Base-by-base conservation (phyloP, 1,140 invertebrate genomes). In the Drosophila quadrilineata region DNA sequence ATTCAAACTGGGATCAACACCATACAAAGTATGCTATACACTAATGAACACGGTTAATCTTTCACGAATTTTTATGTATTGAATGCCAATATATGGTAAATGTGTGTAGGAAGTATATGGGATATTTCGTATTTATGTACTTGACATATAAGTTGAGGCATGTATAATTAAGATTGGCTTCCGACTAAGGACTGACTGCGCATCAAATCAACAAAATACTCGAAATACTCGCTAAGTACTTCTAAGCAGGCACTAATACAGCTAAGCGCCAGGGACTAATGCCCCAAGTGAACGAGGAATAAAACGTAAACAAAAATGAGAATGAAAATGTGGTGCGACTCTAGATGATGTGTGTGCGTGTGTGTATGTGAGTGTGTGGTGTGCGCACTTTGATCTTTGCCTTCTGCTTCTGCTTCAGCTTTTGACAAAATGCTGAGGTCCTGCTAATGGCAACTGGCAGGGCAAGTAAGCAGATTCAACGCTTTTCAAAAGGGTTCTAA, bases 401-500 rank as follows among this genome's bases (percentile, higher is more conserved):
- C 70, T 50, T 49, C 68, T 35, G 69, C 6, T 50, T 54, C 41
- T 45, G 64, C 74, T n/a, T n/a, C n/a, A n/a, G n/a, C n/a, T 53
- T 79, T 63, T 79, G 65, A 79, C 52, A 46, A n/a, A 21, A 26
- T 17, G 21, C 41, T 17, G 24, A 40, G 17, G 6, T 49, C 16
- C 56, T 59, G 43, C 14, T 5, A 33, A 12, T n/a, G n/a, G 38
- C 48, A 43, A 64, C 50, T 48, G 33, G 19, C 65, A 46, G n/a
- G 33, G n/a, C n/a, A n/a, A n/a, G n/a, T n/a, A n/a, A n/a, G n/a
- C n/a, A n/a, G n/a, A n/a, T n/a, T n/a, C n/a, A n/a, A n/a, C n/a
- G n/a, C n/a, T n/a, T n/a, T n/a, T n/a, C 59, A 82, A 80, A 76
- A 63, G 64, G 64, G 72, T 69, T 76, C 62, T 84, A 69, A 76